Evolutionary conservation across 2,888 invertebrate species (phyloP).

Genomic region (Andrena trimmerana): DNA sequence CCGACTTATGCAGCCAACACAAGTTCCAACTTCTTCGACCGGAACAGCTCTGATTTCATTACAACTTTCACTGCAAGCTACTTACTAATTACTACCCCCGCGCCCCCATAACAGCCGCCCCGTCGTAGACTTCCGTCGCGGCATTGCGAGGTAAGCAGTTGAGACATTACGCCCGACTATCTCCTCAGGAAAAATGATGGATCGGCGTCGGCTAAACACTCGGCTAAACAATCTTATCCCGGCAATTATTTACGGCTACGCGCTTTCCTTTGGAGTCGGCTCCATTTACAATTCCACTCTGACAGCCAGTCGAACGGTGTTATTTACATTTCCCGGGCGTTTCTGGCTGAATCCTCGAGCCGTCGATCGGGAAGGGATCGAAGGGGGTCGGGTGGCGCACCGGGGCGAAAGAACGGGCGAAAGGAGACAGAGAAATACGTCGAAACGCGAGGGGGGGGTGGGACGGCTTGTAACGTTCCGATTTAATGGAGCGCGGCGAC

Average conservation of each 20-base stretch:
- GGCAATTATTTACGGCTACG: slow-evolving; percentile 16
- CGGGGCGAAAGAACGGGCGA: not conserved
- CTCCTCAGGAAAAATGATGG: slow-evolving; percentile 5
- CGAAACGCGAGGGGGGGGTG: not conserved
- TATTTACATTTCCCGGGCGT: slow-evolving; percentile 34
- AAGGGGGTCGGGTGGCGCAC: not conserved
- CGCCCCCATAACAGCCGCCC: not conserved
- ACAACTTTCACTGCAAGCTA: not conserved
- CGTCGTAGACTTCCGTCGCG: not conserved
- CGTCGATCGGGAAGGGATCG: slow-evolving; percentile 18
- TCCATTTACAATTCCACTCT: slow-evolving; percentile 28
- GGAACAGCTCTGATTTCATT: slow-evolving; percentile 6
- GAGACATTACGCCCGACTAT: not conserved
- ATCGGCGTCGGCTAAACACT: not conserved
- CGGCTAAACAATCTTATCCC: not conserved
- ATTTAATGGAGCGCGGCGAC: slow-evolving; percentile 80
- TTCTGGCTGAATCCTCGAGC: not conserved
- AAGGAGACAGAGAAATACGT: slow-evolving; percentile 32
- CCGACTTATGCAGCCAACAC: not conserved
- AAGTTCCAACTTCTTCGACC: not conserved
- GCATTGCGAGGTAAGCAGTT: not conserved
- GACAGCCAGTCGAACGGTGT: slow-evolving; percentile 17
- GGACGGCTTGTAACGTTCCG: slow-evolving; percentile 51
- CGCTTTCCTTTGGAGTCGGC: not conserved
- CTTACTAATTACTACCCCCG: slow-evolving; percentile 2